Conservation (phyloP, 2,797 vertebrate genomes). For the Pantherophis alleghaniensis region DNA sequence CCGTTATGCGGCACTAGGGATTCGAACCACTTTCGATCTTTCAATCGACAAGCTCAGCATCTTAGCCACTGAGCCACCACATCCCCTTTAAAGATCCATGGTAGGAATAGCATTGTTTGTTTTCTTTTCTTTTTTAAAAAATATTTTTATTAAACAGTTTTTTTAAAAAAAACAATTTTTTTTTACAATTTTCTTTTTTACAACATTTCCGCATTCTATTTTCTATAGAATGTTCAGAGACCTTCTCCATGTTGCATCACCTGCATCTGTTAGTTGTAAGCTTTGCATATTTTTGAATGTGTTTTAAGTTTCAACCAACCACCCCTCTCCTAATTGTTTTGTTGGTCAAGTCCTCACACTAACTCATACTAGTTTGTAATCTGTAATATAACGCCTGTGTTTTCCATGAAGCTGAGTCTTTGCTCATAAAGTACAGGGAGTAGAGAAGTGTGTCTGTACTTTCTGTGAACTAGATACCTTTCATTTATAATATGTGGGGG, state of each 20-base stretch:
- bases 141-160: too few species aligned
- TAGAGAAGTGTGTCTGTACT: neutral
- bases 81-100: too few species aligned
- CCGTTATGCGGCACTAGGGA: too few species aligned
- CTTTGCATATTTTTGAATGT: neutral
- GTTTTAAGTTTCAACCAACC: neutral
- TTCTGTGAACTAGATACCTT: neutral
- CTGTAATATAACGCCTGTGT: neutral
- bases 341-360: neutral
- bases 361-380: neutral
- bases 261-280: neutral
- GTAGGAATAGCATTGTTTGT: neutral
- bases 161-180: too few species aligned
- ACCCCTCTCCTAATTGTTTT: neutral
- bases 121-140: too few species aligned
- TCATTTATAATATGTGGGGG: neutral
- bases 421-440: neutral
- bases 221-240: neutral
- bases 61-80: too few species aligned
- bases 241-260: neutral
- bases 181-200: too few species aligned
- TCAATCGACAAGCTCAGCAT: too few species aligned
- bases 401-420: neutral
- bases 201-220: neutral
- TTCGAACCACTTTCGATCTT: too few species aligned